Evolutionary conservation across 2,113 vertebrate genomes (phyloP), one percentile per base, ranked within the genome.

Genomic region (Eulemur rufifrons): DNA sequence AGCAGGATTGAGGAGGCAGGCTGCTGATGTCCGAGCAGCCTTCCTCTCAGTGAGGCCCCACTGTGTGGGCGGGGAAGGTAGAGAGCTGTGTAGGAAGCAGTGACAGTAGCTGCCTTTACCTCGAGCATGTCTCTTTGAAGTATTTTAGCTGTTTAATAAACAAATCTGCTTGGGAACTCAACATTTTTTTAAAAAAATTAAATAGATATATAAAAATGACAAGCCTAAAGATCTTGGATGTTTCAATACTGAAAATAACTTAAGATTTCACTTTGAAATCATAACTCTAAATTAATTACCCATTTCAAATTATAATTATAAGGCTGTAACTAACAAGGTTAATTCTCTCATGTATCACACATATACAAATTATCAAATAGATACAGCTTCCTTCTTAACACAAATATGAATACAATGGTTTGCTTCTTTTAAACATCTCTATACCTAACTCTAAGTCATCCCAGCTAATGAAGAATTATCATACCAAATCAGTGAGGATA

Each of bases 221-320:
- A 82, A 82, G 23, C 17, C 27, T 95, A 71, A 81, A 59, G 63
- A 32, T 92, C 69, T 95, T 95, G 88, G 78, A 52, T 82, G 17
- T 84, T 63, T 95, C 39, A 66, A 18, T 89, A 54, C 34, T 83
- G 56, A 91, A 94, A 82, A 86, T 83, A 94, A 89, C 25, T 77
- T 52, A 84, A 85, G 54, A 91, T 86, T 94, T 82, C 37, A 82
- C 66, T 63, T 89, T 86, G 73, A 91, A 96, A 84, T 76, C 29
- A 37, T 83, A 91, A 66, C 66, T 94, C 66, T 63, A 89, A 96
- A 91, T 94, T 92, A 89, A 91, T 94, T 90, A 47, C 4, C 77
- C 63, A 69, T 89, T 94, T 93, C 20, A 64, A 45, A 74, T 91
- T 93, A 91, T 83, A 86, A 89, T 95, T 92, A 61, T 56, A 97